phyloP scores from a whole-genome alignment of 2,888 invertebrate species.

The Conops quadrifasciatus region DNA sequence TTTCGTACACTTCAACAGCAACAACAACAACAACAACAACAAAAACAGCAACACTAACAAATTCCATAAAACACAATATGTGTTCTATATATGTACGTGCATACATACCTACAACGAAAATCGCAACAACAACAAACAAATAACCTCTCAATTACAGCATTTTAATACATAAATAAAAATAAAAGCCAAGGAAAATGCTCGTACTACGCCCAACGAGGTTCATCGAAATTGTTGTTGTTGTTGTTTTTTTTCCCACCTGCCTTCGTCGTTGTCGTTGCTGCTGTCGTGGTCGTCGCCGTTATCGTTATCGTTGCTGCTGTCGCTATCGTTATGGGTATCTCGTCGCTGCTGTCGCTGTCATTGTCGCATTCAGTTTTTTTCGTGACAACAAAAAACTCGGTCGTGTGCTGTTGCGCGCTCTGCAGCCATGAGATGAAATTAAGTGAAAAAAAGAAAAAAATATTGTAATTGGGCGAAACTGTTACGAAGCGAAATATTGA shows the following conservation, averaged over 20 bases:
- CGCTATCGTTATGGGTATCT: background rate
- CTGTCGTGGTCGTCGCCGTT: background rate
- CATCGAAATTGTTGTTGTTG: constrained; percentile 9
- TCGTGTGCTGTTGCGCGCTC: constrained; percentile 20
- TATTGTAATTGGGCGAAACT: background rate
- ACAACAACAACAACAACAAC: constrained; percentile 11
- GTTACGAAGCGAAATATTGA: background rate
- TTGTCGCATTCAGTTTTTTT: constrained; percentile 29
- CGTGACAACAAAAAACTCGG: constrained; percentile 35
- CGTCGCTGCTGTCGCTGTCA: background rate
- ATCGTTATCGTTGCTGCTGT: background rate
- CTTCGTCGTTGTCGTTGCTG: constrained; percentile 5
- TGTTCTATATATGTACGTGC: no score
- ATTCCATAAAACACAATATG: no score
- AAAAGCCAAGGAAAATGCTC: background rate
- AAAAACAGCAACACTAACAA: background rate
- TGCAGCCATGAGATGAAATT: constrained; percentile 7
- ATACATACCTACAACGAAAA: no score
- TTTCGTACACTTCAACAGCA: background rate
- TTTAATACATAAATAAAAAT: background rate
- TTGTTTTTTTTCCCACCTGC: background rate
- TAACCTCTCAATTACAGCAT: background rate
- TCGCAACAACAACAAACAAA: no score
- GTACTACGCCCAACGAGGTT: background rate
- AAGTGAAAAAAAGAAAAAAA: background rate